Base-by-base conservation (phyloP, 2,888 invertebrate genomes). In the Nomada ruficornis region DNA sequence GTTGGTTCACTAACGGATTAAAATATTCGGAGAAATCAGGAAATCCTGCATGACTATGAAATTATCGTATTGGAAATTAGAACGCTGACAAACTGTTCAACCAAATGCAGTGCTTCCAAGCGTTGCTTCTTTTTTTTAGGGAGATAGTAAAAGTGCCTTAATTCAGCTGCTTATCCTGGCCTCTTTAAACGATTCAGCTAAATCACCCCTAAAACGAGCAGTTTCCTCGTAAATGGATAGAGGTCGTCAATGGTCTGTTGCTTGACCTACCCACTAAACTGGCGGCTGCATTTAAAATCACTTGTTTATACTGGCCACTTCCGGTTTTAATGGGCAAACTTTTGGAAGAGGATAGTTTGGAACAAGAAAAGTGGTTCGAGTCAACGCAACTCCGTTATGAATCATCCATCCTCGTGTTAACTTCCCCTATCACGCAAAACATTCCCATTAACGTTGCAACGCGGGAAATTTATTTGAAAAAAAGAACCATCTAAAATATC, bases 311-410 rank as follows among this genome's bases (percentile, higher is more conserved):
- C 60, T 20, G 13, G 29, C 15, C 70, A 62, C 70, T 52, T 62
- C 60, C 50, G 29, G 70, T 60, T 71, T 62, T 71, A 62, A 71
- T 62, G 60, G 60, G 52, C 70, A 23, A 71, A 71, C 70, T 71
- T 71, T 52, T 29, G 23, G 7, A 3, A 2, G 18, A 2, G 23
- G 11, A 60, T 47, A 62, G 60, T 36, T 52, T 4, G 70, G 20
- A 36, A 42, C 18, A 11, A 4, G 60, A 62, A 62, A 71, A 71
- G 50, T 62, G 11, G 7, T 13, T 0, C 59, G 7, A 62, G n/a
- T 29, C 20, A 59, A 70, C 47, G 10, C 29, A n/a, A 10, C 11
- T 15, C 47, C 10, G 2, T 1, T 47, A 70, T 23, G 23, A n/a
- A 47, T 63, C 47, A 26, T 26, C 4, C 55, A 7, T 18, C 15